Evolutionary conservation across 2,888 invertebrate genomes (phyloP), one percentile per base, ranked within the genome.

Genomic region (Serrognathus titanus): DNA sequence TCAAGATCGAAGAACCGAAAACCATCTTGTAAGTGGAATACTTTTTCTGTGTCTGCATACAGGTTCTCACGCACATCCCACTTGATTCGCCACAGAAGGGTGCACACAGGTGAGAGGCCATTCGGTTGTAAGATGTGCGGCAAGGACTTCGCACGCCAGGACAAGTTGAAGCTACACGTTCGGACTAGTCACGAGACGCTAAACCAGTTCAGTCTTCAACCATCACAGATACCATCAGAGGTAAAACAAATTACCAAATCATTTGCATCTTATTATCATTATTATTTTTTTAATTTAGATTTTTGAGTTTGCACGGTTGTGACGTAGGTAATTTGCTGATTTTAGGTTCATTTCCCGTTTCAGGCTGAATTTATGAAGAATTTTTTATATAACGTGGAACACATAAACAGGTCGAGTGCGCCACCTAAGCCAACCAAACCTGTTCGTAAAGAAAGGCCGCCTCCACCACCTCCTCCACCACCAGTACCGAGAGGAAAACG

Each of bases 81-180:
- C 74, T 77, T 88, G 64, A 83, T 83, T 43, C 81, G 88, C 1
- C 88, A 88, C 73, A 82, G 85, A 63, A 80, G 88, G 59, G 87
- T 87, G 31, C 88, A 88, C 76, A 88, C 88, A 0, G 88, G 88
- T 56, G 87, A 88, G 76, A 77, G 87, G 8, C 88, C 88, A 2
- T 88, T 84, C 75, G 83, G 82, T 51, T 88, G 88, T 74, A 82
- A 82, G 65, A 82, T 84, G 61, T 88, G 88, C 75, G 86, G 86
- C 0, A 84, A 87, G 53, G 84, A 85, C 64, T 88, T 88, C 77
- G 87, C 88, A 16, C 79, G 88, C 57, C 87, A 86, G 64, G 88
- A 88, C 75, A 88, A 88, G 70, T 78, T 88, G 66, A 85, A 88
- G 60, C 84, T 87, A 65, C 88, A 88, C 73, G 80, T 84, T 60